These are phyloP conservation scores for Cheilosia pagana DNA, from an alignment of 2,888 invertebrate species.

Conservation along the genomic window DNA sequence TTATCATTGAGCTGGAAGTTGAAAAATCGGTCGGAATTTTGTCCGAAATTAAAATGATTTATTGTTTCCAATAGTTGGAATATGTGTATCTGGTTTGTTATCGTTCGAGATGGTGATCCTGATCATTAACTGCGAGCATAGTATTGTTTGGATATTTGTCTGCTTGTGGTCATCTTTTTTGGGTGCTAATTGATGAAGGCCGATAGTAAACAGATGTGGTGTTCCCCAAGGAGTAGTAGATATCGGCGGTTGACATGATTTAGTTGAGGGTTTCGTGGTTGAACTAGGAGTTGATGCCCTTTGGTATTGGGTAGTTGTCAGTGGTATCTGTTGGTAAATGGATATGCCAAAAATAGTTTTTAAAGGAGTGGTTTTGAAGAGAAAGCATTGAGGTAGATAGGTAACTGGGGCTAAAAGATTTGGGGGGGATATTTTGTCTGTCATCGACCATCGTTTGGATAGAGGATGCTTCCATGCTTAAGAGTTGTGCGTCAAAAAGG, in stretches of 20 bases:
- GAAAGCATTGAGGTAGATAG: too few species aligned
- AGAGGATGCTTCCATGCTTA: too few species aligned
- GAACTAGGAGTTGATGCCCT: too few species aligned
- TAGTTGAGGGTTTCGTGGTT: too few species aligned
- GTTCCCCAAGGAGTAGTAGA: not conserved
- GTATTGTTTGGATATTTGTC: conserved; percentile 19
- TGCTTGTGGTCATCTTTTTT: conserved; percentile 2
- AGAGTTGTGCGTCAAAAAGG: too few species aligned
- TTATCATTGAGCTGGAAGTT: conserved; percentile 39
- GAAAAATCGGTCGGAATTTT: conserved; percentile 50
- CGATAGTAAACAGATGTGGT: conserved; percentile 1
- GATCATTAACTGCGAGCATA: conserved; percentile 30
- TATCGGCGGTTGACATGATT: not conserved
- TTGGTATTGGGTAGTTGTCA: too few species aligned
- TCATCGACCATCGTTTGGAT: too few species aligned
- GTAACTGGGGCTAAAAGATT: too few species aligned
- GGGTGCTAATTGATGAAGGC: conserved; percentile 24
- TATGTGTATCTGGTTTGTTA: conserved; percentile 23
- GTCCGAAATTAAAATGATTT: conserved; percentile 58
- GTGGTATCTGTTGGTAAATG: too few species aligned
- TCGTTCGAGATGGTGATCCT: conserved; percentile 36
- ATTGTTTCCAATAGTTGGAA: conserved; percentile 42
- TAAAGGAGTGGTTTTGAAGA: too few species aligned
- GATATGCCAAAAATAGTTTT: too few species aligned
- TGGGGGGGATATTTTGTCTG: too few species aligned